phyloP scores from a whole-genome alignment of 2,797 vertebrate species.

The Galagoides demidoff region DNA sequence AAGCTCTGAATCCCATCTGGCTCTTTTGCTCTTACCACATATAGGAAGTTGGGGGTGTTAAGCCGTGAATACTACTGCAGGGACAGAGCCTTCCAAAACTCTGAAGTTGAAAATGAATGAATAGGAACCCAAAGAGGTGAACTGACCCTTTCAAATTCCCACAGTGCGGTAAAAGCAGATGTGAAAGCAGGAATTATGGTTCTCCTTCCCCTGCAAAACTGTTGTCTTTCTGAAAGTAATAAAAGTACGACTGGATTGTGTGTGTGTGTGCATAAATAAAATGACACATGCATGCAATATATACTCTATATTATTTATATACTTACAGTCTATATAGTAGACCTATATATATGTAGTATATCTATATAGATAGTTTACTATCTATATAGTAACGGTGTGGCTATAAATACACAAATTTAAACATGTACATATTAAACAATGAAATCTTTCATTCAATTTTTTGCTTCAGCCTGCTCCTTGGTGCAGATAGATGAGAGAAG shows the following conservation, averaged over 20 bases:
- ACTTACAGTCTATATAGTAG: not conserved
- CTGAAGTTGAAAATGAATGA: not conserved
- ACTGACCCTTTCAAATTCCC: not conserved
- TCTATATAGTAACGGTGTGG: not conserved
- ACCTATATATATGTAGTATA: too few species aligned
- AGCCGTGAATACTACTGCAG: not conserved
- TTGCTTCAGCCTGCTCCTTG: not conserved
- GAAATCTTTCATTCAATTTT: not conserved
- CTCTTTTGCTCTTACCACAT: not conserved
- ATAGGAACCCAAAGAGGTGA: not conserved
- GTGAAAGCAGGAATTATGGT: not conserved
- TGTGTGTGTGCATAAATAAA: too few species aligned
- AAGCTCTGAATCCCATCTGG: not conserved
- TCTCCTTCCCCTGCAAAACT: not conserved
- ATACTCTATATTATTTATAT: not conserved
- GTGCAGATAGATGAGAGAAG: not conserved
- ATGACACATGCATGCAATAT: not conserved
- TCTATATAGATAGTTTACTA: not conserved
- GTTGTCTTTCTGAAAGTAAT: not conserved
- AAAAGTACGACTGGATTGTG: not conserved
- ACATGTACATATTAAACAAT: not conserved
- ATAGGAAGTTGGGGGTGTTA: not conserved
- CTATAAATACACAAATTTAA: not conserved
- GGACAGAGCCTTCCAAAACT: not conserved
- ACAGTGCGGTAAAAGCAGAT: not conserved